A percentile compares a stretch with the other conserved stretches of the same genome.
phyloP scores from a whole-genome alignment of 1,140 invertebrate genomes.

The Elymnias hypermnestra region DNA sequence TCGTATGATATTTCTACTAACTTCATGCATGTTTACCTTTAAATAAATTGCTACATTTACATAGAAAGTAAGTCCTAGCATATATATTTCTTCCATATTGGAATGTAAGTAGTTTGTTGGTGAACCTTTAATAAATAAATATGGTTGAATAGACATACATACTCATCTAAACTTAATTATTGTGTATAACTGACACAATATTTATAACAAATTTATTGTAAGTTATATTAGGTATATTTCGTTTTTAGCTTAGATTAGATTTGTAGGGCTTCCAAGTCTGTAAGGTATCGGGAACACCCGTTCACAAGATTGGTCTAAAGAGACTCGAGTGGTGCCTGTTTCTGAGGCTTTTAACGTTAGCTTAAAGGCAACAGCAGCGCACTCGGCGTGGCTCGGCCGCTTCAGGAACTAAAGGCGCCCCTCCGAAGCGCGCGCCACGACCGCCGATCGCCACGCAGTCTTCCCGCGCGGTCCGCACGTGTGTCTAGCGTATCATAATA shows the following conservation, averaged over 20 bases:
- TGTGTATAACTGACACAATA: no score
- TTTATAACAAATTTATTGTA: no score
- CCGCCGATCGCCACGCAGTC: constrained; percentile 72
- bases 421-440: constrained; percentile 50
- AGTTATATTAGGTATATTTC: no score
- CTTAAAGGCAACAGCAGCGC: constrained; percentile 36
- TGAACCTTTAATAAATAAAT: no score
- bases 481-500: constrained; percentile 56
- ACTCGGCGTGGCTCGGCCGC: constrained; percentile 37
- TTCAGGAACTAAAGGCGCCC: constrained; percentile 41
- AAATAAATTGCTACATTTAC: no score
- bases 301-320: constrained; percentile 13
- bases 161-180: no score
- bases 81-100: no score
- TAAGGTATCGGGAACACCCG: constrained; percentile 12
- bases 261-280: background rate
- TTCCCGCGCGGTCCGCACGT: constrained; percentile 70
- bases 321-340: constrained; percentile 16
- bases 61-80: no score
- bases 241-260: background rate
- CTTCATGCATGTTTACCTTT: no score
- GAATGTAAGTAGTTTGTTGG: no score
- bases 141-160: no score
- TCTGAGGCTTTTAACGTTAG: constrained; percentile 24
- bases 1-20: no score